These are phyloP conservation scores for Tyto alba DNA, from an alignment of 2,113 vertebrate genomes.

Conservation along the genomic window DNA sequence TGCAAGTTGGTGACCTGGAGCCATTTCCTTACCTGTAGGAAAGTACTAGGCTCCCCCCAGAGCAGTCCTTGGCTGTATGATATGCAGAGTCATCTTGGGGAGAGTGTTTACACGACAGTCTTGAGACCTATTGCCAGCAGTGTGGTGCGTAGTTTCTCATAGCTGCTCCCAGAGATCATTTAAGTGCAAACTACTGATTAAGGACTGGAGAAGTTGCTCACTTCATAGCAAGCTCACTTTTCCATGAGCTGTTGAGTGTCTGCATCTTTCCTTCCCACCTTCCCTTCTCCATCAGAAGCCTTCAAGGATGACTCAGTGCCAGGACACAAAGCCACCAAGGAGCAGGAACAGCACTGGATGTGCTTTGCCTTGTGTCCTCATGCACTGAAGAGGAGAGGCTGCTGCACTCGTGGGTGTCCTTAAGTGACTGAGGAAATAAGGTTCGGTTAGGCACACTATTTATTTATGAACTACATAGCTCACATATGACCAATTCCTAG, in stretches of 20 bases:
- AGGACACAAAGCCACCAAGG: background rate
- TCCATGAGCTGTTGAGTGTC: background rate
- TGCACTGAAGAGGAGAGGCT: background rate
- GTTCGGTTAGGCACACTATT: background rate
- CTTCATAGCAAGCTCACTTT: background rate
- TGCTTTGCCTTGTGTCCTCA: background rate
- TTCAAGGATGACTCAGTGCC: background rate
- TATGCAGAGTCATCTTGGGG: fast-evolving
- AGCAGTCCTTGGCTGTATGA: background rate
- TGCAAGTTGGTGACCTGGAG: background rate
- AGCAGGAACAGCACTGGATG: background rate
- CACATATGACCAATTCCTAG: too few species aligned
- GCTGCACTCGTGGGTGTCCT: background rate
- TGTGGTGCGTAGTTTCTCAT: background rate
- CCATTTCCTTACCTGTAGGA: background rate
- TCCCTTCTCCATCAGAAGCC: background rate
- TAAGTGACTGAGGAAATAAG: background rate
- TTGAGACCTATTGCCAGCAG: background rate
- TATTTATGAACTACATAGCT: background rate
- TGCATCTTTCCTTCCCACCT: background rate
- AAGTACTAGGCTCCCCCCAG: background rate
- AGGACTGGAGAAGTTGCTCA: background rate
- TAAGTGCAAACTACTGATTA: background rate
- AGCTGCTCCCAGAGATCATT: background rate
- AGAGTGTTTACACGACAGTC: background rate